Conservation (phyloP, 2,113 vertebrate genomes). For the Grantiella picta region DNA sequence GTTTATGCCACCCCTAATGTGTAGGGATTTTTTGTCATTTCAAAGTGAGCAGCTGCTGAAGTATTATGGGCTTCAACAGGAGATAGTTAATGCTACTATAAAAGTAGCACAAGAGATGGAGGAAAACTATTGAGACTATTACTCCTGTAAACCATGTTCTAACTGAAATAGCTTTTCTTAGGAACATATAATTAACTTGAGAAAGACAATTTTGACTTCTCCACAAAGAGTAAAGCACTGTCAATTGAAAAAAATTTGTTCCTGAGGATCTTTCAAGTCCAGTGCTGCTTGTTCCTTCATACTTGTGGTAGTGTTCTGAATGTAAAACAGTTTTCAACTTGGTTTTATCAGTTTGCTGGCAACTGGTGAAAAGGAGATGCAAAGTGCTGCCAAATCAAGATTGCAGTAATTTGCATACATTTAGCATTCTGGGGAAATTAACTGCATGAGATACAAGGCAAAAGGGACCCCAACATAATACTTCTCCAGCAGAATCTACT, state of each 20-base stretch:
- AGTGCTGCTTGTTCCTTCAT: not conserved
- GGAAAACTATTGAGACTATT: not conserved
- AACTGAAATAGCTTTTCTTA: not conserved
- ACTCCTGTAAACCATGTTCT: not conserved
- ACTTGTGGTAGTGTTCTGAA: not conserved
- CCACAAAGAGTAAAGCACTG: not conserved
- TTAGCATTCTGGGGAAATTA: not conserved
- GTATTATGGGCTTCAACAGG: slow-evolving; percentile 76
- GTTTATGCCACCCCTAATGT: slow-evolving; percentile 48
- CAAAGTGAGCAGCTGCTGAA: slow-evolving; percentile 79
- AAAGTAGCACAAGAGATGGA: slow-evolving; percentile 68
- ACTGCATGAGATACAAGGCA: not conserved
- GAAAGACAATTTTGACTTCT: not conserved
- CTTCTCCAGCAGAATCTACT: not conserved
- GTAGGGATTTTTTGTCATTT: slow-evolving; percentile 76
- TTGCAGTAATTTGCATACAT: not conserved
- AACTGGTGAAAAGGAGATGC: not conserved
- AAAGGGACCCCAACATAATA: not conserved
- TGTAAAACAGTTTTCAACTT: not conserved
- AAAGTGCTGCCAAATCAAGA: slow-evolving; percentile 14
- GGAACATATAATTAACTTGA: slow-evolving; percentile 14
- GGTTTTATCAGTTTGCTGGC: slow-evolving; percentile 27
- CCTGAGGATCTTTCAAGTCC: not conserved
- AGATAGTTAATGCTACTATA: slow-evolving; percentile 69
- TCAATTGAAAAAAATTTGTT: not conserved